phyloP scores from a whole-genome alignment of 2,888 invertebrate genomes.

The Alviniconcha strummeri region DNA sequence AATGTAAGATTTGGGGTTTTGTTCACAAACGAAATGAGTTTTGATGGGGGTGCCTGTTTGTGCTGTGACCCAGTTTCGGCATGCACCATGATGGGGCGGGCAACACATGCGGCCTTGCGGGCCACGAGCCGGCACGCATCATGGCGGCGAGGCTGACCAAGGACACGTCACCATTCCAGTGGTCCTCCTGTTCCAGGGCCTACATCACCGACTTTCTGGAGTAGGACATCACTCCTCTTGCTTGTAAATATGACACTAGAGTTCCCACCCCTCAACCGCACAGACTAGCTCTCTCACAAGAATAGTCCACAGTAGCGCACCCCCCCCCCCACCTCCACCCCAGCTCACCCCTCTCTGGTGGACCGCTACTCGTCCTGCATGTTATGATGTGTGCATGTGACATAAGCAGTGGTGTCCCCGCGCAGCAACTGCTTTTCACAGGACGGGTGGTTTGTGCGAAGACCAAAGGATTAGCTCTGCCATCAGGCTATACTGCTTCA shows the following conservation, averaged over 20 bases:
- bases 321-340: neutral
- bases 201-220: slow-evolving; percentile 71
- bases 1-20: too few species aligned
- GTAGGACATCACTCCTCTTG: slow-evolving; percentile 58
- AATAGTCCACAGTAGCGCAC: neutral
- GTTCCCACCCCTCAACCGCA: slow-evolving; percentile 12
- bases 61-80: slow-evolving; percentile 61
- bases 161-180: slow-evolving; percentile 67
- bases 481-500: too few species aligned
- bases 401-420: too few species aligned
- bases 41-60: too few species aligned
- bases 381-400: too few species aligned
- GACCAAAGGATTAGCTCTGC: too few species aligned
- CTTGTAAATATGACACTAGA: slow-evolving; percentile 41
- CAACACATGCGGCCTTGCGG: slow-evolving; percentile 67
- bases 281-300: neutral
- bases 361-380: neutral
- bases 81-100: slow-evolving; percentile 72
- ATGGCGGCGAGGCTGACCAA: slow-evolving; percentile 70
- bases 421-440: too few species aligned
- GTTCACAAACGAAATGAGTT: too few species aligned
- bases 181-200: slow-evolving; percentile 69
- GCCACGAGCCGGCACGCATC: slow-evolving; percentile 65
- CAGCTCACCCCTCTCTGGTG: neutral
- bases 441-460: too few species aligned